Base-by-base conservation (phyloP, 2,888 invertebrate species). In the Bombylius discolor region DNA sequence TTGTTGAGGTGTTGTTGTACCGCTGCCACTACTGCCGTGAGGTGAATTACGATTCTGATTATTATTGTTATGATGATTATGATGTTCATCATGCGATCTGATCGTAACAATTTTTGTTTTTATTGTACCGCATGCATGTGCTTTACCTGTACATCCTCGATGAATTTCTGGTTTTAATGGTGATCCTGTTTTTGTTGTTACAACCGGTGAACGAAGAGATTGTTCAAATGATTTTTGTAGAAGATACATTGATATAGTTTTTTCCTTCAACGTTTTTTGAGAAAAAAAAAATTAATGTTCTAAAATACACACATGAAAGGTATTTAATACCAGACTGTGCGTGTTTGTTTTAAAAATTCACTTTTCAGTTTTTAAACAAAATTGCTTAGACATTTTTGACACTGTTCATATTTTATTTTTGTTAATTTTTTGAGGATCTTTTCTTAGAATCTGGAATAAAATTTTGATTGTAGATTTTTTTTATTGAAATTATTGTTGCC, bases 121-220 rank as follows among this genome's bases (percentile, higher is more conserved):
- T 53, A 67, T 64, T 42, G 73, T 72, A 51, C 87, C 87, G 63
- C 83, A 81, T 12, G 86, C 88, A 68, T 89, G 89, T 1, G 85
- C 81, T 66, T 83, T 82, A 39, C 89, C 89, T 42, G 82, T 84
- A 69, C 89, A 89, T 54, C 82, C 82, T 64, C 81, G 81, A 69
- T 88, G 88, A 57, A 73, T 72, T 57, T 70, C 71, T 13, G 72
- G 71, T 62, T 71, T 73, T 1, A 71, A 61, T 55, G 62, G 60
- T 52, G 62, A 62, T 58, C 55, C 52, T 11, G 62, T 62, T 44
- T 59, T 50, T 50, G 53, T 68, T 39, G 70, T 67, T 57, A 62
- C 63, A 55, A 70, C 67, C 33, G 65, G 61, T 50, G 68, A 65
- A 56, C 73, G 70, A 54, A 73, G 64, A 53, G 71, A 68, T 64